Conservation (phyloP, 2,797 vertebrate genomes). For the Tadarida brasiliensis region DNA sequence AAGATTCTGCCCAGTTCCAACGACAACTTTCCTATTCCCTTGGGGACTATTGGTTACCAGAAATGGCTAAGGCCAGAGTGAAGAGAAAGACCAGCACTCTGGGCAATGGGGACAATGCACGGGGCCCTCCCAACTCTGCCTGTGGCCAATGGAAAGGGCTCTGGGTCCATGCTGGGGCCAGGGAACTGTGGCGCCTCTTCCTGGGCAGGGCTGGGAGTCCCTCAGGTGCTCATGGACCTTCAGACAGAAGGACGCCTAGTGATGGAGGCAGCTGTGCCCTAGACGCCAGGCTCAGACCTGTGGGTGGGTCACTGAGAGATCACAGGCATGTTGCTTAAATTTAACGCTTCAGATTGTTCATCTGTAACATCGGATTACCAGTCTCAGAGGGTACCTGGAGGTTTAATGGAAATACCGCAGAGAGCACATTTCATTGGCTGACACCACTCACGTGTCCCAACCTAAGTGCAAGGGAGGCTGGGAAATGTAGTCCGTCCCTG, state of each 20-base stretch:
- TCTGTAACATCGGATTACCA: too few relatives aligned
- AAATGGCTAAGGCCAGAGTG: background rate
- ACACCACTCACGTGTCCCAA: too few relatives aligned
- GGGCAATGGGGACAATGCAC: background rate
- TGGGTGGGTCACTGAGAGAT: background rate
- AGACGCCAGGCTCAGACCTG: background rate
- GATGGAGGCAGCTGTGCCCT: too few relatives aligned
- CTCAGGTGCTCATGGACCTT: background rate
- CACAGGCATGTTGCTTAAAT: background rate
- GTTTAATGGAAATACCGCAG: accelerated
- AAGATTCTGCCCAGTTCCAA: background rate
- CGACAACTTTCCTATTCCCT: background rate
- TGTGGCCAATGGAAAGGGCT: background rate
- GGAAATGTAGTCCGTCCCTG: background rate
- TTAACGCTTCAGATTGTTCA: background rate
- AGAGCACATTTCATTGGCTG: background rate
- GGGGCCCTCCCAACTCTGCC: background rate
- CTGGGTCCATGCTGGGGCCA: background rate
- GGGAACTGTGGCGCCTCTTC: background rate
- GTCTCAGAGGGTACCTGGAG: background rate
- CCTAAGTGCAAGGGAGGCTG: background rate
- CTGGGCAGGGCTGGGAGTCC: background rate
- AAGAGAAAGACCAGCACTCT: background rate
- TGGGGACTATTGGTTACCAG: background rate
- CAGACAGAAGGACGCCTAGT: too few relatives aligned